Evolutionary conservation across 2,113 vertebrate species (phyloP).

Genomic region (Verasper variegatus): DNA sequence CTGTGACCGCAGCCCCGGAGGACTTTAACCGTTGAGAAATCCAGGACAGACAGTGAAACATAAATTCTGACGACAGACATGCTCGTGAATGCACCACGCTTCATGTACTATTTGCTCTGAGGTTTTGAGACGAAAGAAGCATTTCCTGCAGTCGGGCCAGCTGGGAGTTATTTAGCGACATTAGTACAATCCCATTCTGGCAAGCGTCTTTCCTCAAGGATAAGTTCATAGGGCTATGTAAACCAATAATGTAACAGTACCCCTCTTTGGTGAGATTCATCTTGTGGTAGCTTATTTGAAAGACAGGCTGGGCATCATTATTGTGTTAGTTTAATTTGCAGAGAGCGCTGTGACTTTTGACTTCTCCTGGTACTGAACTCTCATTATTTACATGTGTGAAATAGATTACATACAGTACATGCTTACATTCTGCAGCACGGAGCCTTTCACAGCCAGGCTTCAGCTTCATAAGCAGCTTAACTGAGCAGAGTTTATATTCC

Average conservation of each 20-base stretch:
- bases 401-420: background rate
- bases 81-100: constrained; percentile 74
- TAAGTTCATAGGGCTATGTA: constrained; percentile 78
- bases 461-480: background rate
- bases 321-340: constrained; percentile 58
- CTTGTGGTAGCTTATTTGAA: constrained; percentile 66
- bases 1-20: constrained; percentile 42
- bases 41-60: constrained; percentile 59
- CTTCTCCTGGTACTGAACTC: constrained; percentile 23
- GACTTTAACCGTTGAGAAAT: constrained; percentile 61
- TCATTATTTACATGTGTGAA: background rate
- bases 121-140: constrained; percentile 81
- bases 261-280: constrained; percentile 71
- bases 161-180: constrained; percentile 84
- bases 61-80: constrained; percentile 62
- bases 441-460: background rate
- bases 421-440: background rate
- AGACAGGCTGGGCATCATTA: constrained; percentile 49
- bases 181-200: constrained; percentile 80
- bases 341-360: constrained; percentile 54
- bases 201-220: constrained; percentile 79
- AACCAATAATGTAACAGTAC: constrained; percentile 82
- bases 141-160: constrained; percentile 81
- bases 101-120: constrained; percentile 80
- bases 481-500: background rate